Conservation (phyloP, 2,113 vertebrate genomes). For the Lampris incognitus region DNA sequence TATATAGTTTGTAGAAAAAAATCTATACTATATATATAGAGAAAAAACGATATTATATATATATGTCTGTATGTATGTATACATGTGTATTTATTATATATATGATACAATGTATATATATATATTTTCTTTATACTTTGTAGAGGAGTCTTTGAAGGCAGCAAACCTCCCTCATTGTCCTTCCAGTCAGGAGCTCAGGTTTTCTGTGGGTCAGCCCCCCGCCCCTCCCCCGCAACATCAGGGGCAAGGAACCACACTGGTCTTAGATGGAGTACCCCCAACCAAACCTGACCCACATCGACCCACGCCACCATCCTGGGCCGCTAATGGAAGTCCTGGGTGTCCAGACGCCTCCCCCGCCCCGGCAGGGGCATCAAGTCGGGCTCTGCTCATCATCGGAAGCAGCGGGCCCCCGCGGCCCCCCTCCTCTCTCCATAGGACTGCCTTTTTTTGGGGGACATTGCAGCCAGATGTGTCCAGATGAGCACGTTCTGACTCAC, state of each 20-base stretch:
- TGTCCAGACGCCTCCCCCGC: conserved; percentile 73
- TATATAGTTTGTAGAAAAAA: too few species aligned
- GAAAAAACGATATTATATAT: too few species aligned
- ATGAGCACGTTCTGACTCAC: conserved; percentile 82
- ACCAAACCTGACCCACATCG: conserved; percentile 80
- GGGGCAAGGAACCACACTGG: conserved; percentile 75
- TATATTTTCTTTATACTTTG: neutral
- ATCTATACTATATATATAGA: too few species aligned
- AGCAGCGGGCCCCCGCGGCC: conserved; percentile 71
- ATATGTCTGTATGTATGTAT: too few species aligned
- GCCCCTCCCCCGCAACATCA: conserved; percentile 57
- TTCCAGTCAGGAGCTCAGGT: conserved; percentile 70
- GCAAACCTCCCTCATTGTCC: conserved; percentile 65
- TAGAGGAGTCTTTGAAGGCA: conserved; percentile 28
- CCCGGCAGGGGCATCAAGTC: conserved; percentile 72
- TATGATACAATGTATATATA: too few species aligned
- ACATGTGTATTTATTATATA: too few species aligned
- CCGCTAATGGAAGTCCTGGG: conserved; percentile 82
- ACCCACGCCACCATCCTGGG: conserved; percentile 78
- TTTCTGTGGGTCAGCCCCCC: conserved; percentile 67
- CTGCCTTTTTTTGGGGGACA: conserved; percentile 74
- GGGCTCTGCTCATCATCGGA: conserved; percentile 75
- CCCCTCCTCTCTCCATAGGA: conserved; percentile 66
- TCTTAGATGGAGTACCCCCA: conserved; percentile 81
- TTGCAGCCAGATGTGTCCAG: conserved; percentile 79